A percentile compares a stretch with the other conserved stretches of the same genome.
phyloP scores from a whole-genome alignment of 2,797 vertebrate genomes.

The Sebastes alutus region DNA sequence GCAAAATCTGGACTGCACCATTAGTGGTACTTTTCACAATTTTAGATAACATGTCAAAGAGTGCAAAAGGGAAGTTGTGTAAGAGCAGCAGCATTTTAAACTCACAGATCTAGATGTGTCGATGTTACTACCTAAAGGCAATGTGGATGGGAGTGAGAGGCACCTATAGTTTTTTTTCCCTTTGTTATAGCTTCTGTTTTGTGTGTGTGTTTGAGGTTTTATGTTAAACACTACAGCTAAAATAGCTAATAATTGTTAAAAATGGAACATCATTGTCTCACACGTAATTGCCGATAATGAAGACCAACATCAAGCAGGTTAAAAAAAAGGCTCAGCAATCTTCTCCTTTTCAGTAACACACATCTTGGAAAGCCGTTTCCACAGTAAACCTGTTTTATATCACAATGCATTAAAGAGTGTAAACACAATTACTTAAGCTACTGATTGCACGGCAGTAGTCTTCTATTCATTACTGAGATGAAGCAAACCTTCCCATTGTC shows the following conservation, averaged over 20 bases:
- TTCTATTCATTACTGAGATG: background rate
- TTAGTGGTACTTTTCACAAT: background rate
- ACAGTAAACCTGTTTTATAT: background rate
- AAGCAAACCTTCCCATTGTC: background rate
- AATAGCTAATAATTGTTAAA: background rate
- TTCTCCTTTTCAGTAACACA: background rate
- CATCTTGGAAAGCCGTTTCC: background rate
- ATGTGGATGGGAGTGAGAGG: no score
- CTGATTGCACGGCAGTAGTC: background rate
- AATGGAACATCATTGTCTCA: background rate
- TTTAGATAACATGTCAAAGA: background rate
- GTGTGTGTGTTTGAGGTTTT: background rate
- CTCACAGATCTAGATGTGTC: no score
- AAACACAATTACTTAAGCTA: background rate
- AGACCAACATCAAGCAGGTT: background rate
- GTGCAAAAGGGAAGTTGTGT: no score
- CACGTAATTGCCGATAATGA: background rate
- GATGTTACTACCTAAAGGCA: no score
- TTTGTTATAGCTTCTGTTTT: background rate
- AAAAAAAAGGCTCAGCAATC: background rate
- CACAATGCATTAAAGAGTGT: no score
- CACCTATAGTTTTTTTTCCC: no score
- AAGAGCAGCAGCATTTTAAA: no score
- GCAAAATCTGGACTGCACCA: no score
- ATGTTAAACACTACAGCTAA: background rate